Conservation (phyloP, 92 coral and sea anemone genomes). For the Palythoa grandis region DNA sequence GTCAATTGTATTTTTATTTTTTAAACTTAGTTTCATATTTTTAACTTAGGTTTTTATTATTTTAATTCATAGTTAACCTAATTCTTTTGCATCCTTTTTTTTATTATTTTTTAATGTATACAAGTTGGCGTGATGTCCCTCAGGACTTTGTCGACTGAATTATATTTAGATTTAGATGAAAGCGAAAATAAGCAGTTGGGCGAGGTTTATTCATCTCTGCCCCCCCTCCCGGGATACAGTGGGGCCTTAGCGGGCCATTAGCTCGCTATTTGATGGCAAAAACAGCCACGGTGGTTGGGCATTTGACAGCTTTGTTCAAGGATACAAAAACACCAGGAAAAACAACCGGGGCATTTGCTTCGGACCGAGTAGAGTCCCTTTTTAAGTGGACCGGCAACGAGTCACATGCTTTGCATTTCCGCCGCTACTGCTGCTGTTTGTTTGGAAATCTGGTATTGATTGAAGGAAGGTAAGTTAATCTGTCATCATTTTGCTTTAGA, state of each 20-base stretch:
- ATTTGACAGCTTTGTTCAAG: not conserved
- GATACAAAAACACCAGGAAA: not conserved
- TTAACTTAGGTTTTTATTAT: no score
- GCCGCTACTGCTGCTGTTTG: not conserved
- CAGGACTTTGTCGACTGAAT: no score
- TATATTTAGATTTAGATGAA: no score
- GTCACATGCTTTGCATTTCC: not conserved
- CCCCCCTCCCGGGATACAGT: not conserved
- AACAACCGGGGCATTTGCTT: constrained; percentile 5
- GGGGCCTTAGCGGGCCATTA: not conserved
- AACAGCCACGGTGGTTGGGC: not conserved
- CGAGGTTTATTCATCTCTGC: no score
- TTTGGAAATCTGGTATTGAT: not conserved
- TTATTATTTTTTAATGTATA: no score
- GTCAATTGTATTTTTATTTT: no score
- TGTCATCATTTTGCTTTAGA: not conserved
- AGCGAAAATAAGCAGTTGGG: no score
- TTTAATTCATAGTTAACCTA: no score
- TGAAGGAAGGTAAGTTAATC: not conserved
- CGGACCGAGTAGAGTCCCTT: not conserved
- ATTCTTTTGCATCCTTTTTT: no score
- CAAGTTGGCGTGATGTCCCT: no score
- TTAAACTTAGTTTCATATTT: no score
- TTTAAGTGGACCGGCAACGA: not conserved
- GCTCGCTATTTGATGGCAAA: not conserved